Percentiles rank a stretch among this genome's conserved stretches.
These are phyloP conservation scores for Oreochromis aureus DNA, from an alignment of 2,113 vertebrate genomes.

Conservation along the genomic window DNA sequence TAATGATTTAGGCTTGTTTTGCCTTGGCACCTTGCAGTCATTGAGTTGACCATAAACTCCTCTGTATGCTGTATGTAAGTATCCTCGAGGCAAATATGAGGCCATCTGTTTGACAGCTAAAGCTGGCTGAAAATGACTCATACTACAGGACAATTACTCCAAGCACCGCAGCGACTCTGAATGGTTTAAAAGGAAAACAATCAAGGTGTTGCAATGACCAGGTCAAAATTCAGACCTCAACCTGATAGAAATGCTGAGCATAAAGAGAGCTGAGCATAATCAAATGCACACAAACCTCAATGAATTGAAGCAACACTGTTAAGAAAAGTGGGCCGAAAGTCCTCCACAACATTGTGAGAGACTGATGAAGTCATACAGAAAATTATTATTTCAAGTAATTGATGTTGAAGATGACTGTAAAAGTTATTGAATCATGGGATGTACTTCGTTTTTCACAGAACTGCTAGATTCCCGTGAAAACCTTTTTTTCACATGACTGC, in stretches of 20 bases:
- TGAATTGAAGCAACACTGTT: neutral
- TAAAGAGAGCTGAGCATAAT: neutral
- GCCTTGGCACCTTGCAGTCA: neutral
- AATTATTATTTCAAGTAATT: neutral
- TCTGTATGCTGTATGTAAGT: neutral
- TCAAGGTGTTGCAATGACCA: neutral
- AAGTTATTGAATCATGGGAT: neutral
- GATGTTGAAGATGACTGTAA: neutral
- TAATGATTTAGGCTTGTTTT: neutral
- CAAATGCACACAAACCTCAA: neutral
- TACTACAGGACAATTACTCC: neutral
- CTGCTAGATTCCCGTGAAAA: neutral
- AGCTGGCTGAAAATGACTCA: neutral
- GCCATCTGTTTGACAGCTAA: neutral
- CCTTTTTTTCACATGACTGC: neutral
- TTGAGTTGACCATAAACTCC: neutral
- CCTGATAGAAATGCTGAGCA: neutral
- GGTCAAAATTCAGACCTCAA: neutral
- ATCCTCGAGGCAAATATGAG: neutral
- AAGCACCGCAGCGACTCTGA: neutral
- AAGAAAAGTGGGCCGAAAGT: neutral
- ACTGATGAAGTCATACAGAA: neutral
- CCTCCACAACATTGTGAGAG: neutral
- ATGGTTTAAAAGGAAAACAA: neutral
- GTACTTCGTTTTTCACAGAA: neutral